Evolutionary conservation across 2,113 vertebrate species (phyloP).

Genomic region (Petroica traversi): DNA sequence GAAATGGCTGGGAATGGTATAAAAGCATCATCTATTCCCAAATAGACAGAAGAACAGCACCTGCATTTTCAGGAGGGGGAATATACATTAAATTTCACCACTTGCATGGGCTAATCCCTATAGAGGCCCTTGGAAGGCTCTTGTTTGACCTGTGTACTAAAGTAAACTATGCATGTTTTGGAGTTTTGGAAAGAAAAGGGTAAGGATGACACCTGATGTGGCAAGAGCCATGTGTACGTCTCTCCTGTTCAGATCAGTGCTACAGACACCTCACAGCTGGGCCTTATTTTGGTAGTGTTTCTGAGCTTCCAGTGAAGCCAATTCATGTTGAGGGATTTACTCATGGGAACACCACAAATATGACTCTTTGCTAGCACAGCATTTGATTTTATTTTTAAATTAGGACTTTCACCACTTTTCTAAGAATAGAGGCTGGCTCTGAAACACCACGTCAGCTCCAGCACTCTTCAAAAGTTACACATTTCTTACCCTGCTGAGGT

Average conservation of each 20-base stretch:
- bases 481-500: not conserved
- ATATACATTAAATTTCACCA: not conserved
- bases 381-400: constrained; percentile 16
- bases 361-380: not conserved
- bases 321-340: not conserved
- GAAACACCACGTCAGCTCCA: accelerated
- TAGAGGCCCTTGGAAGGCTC: not conserved
- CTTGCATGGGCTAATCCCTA: not conserved
- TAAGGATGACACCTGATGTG: not conserved
- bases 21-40: not conserved
- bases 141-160: not conserved
- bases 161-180: not conserved
- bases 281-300: not conserved
- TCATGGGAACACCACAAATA: not conserved
- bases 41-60: not conserved
- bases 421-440: constrained; percentile 31
- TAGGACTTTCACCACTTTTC: not conserved
- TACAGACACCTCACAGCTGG: not conserved
- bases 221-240: not conserved
- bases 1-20: not conserved
- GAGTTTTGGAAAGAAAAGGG: not conserved
- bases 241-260: not conserved
- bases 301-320: not conserved
- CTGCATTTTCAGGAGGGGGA: not conserved
- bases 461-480: not conserved